These are phyloP conservation scores for Tupiocoris notatus DNA, from an alignment of 2,888 invertebrate genomes.

Conservation along the genomic window DNA sequence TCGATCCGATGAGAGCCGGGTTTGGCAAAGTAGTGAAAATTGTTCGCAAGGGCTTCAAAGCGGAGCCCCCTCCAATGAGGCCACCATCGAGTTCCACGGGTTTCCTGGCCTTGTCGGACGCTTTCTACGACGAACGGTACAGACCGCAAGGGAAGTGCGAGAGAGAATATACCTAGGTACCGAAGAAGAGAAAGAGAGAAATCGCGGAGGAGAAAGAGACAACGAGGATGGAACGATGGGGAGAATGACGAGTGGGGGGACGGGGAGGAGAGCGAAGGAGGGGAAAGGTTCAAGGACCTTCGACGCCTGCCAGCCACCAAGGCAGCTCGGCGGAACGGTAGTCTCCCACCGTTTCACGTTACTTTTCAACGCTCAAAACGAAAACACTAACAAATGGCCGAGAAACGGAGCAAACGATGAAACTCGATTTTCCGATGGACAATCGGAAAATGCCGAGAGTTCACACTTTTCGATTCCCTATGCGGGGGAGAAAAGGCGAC, in stretches of 20 bases:
- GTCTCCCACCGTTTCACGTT: neutral
- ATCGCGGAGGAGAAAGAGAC: neutral
- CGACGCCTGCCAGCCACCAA: neutral
- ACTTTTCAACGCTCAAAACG: neutral
- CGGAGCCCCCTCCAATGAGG: neutral
- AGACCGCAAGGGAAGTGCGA: neutral
- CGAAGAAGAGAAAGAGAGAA: neutral
- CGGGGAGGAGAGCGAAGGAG: neutral
- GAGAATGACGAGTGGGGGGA: neutral
- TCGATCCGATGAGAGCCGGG: too few species aligned
- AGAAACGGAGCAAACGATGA: too few species aligned
- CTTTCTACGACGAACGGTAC: neutral
- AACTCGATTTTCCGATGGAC: too few species aligned
- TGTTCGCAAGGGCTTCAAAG: neutral
- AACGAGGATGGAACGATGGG: neutral
- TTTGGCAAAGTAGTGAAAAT: too few species aligned
- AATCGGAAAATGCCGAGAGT: too few species aligned
- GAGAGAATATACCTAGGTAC: too few species aligned
- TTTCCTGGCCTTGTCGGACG: neutral
- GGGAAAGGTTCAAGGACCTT: slow-evolving; percentile 12
- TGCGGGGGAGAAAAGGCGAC: too few species aligned
- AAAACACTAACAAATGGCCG: too few species aligned
- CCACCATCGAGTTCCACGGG: neutral
- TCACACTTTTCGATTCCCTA: too few species aligned
- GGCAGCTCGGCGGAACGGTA: neutral